A percentile compares a stretch with the other conserved stretches of the same genome.
phyloP scores from a whole-genome alignment of 2,888 invertebrate species.

The Orchesella flavescens region DNA sequence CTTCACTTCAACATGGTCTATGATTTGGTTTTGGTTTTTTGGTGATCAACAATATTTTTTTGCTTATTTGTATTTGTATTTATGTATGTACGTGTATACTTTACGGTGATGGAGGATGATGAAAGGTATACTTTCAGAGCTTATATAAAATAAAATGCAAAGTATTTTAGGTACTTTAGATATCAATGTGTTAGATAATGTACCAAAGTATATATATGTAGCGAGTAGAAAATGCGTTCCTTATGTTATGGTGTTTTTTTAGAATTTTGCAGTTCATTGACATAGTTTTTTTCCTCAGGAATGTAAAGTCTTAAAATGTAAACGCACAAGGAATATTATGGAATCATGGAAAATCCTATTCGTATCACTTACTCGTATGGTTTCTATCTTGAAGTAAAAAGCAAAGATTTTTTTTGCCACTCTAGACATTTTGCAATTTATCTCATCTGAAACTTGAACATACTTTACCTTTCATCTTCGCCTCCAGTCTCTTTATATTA shows the following conservation, averaged over 20 bases:
- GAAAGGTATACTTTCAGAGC: too few relatives aligned
- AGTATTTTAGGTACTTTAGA: too few relatives aligned
- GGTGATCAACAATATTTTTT: conserved; percentile 44
- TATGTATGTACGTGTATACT: not conserved
- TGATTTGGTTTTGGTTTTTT: conserved; percentile 58
- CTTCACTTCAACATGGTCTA: conserved; percentile 10
- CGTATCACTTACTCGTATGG: too few relatives aligned
- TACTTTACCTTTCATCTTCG: conserved; percentile 30
- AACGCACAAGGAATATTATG: conserved; percentile 25
- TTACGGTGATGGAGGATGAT: not conserved
- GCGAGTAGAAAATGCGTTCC: not conserved
- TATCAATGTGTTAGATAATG: not conserved
- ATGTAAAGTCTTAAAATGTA: conserved; percentile 23
- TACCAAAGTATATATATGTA: not conserved
- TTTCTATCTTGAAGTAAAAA: not conserved
- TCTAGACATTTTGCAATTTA: not conserved
- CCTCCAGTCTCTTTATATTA: not conserved
- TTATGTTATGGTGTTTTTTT: not conserved
- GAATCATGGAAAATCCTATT: too few relatives aligned
- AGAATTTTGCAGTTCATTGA: conserved; percentile 37
- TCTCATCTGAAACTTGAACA: not conserved
- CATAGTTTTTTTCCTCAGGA: conserved; percentile 21
- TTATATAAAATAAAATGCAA: too few relatives aligned
- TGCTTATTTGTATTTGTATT: conserved; percentile 16
- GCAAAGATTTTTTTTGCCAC: conserved; percentile 1